Percentiles rank a stretch among this genome's conserved stretches.
These are phyloP conservation scores for Pharmacophagus antenor DNA, from an alignment of 2,888 invertebrate genomes.

Conservation along the genomic window DNA sequence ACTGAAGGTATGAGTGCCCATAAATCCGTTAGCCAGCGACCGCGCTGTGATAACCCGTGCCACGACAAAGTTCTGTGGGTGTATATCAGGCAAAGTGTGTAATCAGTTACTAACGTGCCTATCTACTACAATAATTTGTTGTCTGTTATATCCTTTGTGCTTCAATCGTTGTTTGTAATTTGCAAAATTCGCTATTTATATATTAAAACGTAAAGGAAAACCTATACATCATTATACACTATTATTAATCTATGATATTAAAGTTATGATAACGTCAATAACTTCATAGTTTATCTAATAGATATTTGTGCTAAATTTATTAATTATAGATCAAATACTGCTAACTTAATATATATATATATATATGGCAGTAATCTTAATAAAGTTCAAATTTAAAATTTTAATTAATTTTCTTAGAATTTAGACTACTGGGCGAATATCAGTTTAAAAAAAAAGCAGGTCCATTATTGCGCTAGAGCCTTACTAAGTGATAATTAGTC, in stretches of 20 bases:
- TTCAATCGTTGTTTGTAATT: background rate
- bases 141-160: slow-evolving; percentile 7
- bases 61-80: slow-evolving; percentile 19
- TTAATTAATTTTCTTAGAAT: too few species aligned
- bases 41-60: slow-evolving; percentile 22
- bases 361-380: too few species aligned
- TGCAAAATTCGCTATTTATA: background rate
- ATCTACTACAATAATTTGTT: slow-evolving; percentile 27
- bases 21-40: slow-evolving; percentile 28
- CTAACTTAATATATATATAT: too few species aligned
- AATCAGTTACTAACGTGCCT: slow-evolving; percentile 25
- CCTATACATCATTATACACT: background rate
- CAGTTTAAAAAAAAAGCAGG: too few species aligned
- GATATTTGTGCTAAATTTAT: too few species aligned
- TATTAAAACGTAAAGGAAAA: too few species aligned
- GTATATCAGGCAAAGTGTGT: slow-evolving; percentile 23
- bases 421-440: too few species aligned
- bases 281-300: too few species aligned
- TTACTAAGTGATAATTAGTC: too few species aligned
- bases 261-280: background rate
- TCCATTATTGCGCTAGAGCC: too few species aligned
- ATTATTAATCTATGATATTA: background rate
- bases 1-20: slow-evolving; percentile 12
- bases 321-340: too few species aligned
- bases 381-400: too few species aligned